Percentiles rank a stretch among this genome's conserved stretches.
Conservation (phyloP, 1,140 invertebrate species). For the Heliconius hewitsoni region DNA sequence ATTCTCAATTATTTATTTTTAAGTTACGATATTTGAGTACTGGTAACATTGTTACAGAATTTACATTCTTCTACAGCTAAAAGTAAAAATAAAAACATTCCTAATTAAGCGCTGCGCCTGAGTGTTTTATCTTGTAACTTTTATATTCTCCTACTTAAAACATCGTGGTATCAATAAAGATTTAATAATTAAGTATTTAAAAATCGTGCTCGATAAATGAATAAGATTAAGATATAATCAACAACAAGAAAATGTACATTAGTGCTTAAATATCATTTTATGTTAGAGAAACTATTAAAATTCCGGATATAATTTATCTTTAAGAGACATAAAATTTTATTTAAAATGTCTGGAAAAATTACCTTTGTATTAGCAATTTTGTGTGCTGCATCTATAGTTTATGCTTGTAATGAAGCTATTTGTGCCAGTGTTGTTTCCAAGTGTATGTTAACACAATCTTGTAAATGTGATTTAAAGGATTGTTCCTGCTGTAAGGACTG, state of each 20-base stretch:
- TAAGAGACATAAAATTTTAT: not conserved
- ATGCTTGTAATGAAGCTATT: slow-evolving; percentile 91
- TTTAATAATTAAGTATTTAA: not conserved
- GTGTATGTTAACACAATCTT: slow-evolving; percentile 96
- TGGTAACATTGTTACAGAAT: not conserved
- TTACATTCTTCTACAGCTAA: not conserved
- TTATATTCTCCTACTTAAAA: not conserved
- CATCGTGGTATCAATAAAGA: not conserved
- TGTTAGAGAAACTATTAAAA: not conserved
- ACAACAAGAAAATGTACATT: not conserved
- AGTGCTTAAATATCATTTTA: not conserved
- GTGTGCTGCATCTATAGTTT: slow-evolving; percentile 61
- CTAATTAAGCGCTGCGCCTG: not conserved
- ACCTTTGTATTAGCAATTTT: slow-evolving; percentile 58
- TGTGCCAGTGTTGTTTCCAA: slow-evolving; percentile 97
- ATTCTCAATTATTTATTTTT: not conserved
- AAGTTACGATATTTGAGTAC: not conserved
- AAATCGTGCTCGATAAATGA: not conserved
- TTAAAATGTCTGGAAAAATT: slow-evolving; percentile 59
- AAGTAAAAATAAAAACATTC: slow-evolving; percentile 6
- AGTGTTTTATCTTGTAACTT: not conserved
- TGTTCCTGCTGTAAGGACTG: slow-evolving; percentile 97
- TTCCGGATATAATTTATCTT: slow-evolving; percentile 6
- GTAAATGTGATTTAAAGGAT: slow-evolving; percentile 95
- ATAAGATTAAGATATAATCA: not conserved